Evolutionary conservation across 2,888 invertebrate genomes (phyloP), one percentile per base, ranked within the genome.

Genomic region (Callyntrura sp.): DNA sequence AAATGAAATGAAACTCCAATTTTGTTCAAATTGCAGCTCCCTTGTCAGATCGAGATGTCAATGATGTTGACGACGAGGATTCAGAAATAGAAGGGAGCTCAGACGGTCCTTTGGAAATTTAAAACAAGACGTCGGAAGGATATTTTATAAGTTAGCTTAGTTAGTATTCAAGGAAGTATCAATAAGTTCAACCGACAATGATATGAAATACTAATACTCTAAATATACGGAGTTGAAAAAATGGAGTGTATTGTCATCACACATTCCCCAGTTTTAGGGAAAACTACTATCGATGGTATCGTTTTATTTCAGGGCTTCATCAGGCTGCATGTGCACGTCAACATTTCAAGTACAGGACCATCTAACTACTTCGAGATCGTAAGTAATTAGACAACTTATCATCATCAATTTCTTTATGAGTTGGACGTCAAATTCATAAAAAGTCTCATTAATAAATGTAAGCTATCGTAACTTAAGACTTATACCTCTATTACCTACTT

Each of bases 71-170:
- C 92, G 96, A 96, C 91, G 96, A 96, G 92, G 96, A 96, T 90
- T 96, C 96, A 93, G 96, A 96, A 94, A 95, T 96, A 94, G 97
- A 97, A 94, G 96, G 97, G 90, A 97, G 97, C 93, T 96, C 97
- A 94, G 96, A 97, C 95, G 96, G 96, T 95, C 96, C 97, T 91
- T 95, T 96, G 94, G 97, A 97, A 94, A 97, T 97, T 94, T 97
- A 96, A 95, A 55, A n/a, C 0, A 12, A 55, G 11, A 43, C 4
- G 4, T 9, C 3, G 17, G 11, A 20, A 35, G 45, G 23, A 48
- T 3, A 3, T 45, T 48, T 20, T 62, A 25, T 25, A n/a, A n/a
- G n/a, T 8, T 62, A 17, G 5, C 23, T 62, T 25, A 25, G 62
- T 20, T 57, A 51, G 20, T 25, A 62, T 20, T 20, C 25, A 35